Evolutionary conservation across 2,888 invertebrate species (phyloP).

Genomic region (Stomorhina lunata): DNA sequence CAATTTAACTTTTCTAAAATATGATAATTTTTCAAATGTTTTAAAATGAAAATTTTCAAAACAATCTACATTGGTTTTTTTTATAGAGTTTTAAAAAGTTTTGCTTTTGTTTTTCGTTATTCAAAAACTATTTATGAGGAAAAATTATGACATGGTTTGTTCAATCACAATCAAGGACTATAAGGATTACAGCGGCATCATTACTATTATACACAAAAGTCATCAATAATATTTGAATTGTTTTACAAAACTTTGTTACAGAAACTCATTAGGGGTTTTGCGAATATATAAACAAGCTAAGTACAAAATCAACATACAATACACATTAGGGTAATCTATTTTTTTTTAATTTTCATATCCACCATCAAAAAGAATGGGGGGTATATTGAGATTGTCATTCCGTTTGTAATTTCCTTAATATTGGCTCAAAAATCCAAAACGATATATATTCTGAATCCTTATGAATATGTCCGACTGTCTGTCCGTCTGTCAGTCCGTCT

Average conservation of each 20-base stretch:
- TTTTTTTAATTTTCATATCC: too few species aligned
- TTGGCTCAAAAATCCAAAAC: too few species aligned
- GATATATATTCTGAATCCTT: too few species aligned
- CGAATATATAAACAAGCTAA: neutral
- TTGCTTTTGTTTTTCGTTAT: neutral
- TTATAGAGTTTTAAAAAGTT: neutral
- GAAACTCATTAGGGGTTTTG: slow-evolving; percentile 46
- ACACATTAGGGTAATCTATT: neutral
- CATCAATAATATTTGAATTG: slow-evolving; percentile 44
- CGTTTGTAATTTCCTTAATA: too few species aligned
- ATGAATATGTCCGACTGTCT: too few species aligned
- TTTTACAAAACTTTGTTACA: slow-evolving; percentile 30
- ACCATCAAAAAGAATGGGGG: too few species aligned
- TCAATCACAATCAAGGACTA: slow-evolving; percentile 37
- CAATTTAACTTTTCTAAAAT: neutral
- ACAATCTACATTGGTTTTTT: neutral
- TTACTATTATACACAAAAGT: slow-evolving; percentile 9
- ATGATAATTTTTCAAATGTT: neutral
- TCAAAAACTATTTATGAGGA: neutral
- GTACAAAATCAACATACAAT: neutral
- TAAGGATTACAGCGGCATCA: too few species aligned
- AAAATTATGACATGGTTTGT: slow-evolving; percentile 15
- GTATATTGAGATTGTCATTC: too few species aligned
- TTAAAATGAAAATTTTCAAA: neutral
- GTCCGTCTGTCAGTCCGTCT: too few species aligned